These are phyloP conservation scores for Otolemur garnettii DNA, from an alignment of 2,113 vertebrate genomes.

Conservation along the genomic window DNA sequence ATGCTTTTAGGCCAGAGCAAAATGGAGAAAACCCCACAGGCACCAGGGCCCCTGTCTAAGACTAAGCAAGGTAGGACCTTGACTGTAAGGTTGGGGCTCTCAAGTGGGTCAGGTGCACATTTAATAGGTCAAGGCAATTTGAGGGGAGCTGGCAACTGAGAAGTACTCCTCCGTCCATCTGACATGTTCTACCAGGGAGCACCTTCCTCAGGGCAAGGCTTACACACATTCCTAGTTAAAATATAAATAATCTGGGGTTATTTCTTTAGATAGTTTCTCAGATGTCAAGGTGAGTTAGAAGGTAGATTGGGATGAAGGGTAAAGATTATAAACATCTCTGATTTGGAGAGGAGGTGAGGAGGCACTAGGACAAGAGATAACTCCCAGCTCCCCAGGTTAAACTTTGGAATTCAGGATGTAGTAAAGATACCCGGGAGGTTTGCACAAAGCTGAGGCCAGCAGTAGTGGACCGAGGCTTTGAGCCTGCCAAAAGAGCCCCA, in stretches of 20 bases:
- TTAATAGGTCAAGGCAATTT: neutral
- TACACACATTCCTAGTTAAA: neutral
- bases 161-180: neutral
- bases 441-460: neutral
- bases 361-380: neutral
- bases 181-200: neutral
- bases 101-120: neutral
- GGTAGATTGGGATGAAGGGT: neutral
- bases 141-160: neutral
- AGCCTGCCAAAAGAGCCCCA: neutral
- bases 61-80: neutral
- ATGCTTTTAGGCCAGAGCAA: neutral
- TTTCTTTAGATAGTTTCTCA: neutral
- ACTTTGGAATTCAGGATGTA: neutral
- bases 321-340: neutral
- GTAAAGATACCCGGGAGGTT: neutral
- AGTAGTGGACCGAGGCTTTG: too few species aligned
- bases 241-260: neutral
- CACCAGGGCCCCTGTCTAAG: neutral
- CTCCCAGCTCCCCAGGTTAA: neutral
- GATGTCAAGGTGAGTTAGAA: conserved; percentile 9
- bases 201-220: neutral
- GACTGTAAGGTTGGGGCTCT: neutral
- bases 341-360: neutral
- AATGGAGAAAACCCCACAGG: neutral